A percentile compares a stretch with the other conserved stretches of the same genome.
Conservation (phyloP, 2,113 vertebrate genomes). For the Oreocharis arfaki region DNA sequence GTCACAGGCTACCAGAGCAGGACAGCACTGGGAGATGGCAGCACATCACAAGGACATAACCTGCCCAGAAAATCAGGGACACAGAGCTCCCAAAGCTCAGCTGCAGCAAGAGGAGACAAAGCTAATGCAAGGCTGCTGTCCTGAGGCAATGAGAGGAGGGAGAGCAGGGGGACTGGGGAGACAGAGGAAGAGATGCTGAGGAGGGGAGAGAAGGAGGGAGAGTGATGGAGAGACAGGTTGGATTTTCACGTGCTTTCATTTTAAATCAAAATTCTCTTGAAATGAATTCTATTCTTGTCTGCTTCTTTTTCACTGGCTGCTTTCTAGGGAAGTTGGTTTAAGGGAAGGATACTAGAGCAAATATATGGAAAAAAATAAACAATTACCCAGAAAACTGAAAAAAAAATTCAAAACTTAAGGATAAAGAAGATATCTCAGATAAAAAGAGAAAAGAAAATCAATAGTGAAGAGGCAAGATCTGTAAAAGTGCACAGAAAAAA, state of each 20-base stretch:
- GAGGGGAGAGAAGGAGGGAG: background rate
- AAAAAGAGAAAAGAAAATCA: background rate
- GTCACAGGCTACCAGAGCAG: background rate
- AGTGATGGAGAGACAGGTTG: background rate
- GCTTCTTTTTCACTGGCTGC: background rate
- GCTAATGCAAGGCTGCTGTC: background rate
- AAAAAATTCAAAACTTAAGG: background rate
- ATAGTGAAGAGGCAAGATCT: background rate
- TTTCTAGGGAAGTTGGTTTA: background rate
- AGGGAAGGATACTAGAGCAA: background rate
- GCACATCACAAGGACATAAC: background rate
- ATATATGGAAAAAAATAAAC: background rate
- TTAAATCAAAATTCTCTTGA: background rate
- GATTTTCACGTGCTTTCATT: background rate
- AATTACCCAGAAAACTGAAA: background rate
- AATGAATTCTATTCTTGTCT: background rate
- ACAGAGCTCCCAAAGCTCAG: background rate
- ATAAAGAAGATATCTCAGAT: background rate
- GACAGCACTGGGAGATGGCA: rapidly evolving
- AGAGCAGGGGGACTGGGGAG: no score
- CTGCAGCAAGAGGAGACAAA: background rate
- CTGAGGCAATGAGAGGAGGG: background rate
- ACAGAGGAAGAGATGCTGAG: background rate
- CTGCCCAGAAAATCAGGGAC: background rate
- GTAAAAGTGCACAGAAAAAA: background rate